Percentiles rank a stretch among this genome's conserved stretches.
Evolutionary conservation across 2,113 vertebrate species (phyloP).

Genomic region (Cnemophilus loriae): DNA sequence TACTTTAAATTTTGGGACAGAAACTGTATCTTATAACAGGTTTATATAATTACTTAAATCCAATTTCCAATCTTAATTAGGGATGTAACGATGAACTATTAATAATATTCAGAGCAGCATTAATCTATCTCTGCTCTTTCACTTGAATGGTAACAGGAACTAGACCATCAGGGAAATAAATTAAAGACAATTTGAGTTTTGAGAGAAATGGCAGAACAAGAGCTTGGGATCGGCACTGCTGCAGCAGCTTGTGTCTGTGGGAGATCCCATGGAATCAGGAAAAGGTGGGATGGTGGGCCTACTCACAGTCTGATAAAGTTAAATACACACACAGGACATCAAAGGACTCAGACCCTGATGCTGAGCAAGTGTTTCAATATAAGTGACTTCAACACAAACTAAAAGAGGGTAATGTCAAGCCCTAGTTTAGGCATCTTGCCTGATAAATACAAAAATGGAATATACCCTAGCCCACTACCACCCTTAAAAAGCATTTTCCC

Average conservation of each 20-base stretch:
- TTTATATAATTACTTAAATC: not conserved
- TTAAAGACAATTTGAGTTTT: not conserved
- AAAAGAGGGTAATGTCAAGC: not conserved
- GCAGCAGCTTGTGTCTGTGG: not conserved
- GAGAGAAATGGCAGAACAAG: not conserved
- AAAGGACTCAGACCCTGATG: not conserved
- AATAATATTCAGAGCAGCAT: conserved; percentile 19
- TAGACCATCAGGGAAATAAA: conserved; percentile 17
- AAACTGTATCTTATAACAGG: not conserved
- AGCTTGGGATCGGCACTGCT: not conserved
- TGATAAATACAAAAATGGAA: not conserved
- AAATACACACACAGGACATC: not conserved
- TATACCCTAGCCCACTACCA: accelerated
- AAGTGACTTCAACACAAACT: not conserved
- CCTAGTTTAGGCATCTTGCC: not conserved
- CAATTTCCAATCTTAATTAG: conserved; percentile 15
- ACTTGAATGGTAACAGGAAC: not conserved
- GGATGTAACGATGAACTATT: not conserved
- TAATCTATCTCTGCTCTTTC: not conserved
- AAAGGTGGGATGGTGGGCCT: not conserved
- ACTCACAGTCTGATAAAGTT: not conserved
- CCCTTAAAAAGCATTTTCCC: not conserved
- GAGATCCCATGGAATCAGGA: not conserved
- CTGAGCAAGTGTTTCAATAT: not conserved
- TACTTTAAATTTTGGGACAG: not conserved